Evolutionary conservation across 2,797 vertebrate genomes (phyloP).

Genomic region (Acrocephalus scirpaceus): DNA sequence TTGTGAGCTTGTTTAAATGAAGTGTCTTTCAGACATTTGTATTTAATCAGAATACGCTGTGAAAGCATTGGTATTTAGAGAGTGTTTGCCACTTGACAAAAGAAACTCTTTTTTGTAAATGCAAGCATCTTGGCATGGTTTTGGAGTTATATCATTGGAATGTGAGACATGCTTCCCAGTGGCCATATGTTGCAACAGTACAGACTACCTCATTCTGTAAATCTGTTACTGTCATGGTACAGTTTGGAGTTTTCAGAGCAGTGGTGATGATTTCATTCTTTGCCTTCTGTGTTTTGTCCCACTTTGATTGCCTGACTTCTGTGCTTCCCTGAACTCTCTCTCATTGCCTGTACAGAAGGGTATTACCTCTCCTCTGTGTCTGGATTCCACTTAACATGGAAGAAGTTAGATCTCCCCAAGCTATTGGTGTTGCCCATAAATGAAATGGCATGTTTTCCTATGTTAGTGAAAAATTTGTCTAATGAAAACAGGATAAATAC

Average conservation of each 20-base stretch:
- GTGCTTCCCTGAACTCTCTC: background rate
- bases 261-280: background rate
- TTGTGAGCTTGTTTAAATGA: slow-evolving; percentile 39
- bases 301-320: background rate
- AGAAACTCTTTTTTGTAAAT: slow-evolving; percentile 21
- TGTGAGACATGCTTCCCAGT: slow-evolving; percentile 24
- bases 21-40: slow-evolving; percentile 48
- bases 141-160: slow-evolving; percentile 35
- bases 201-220: background rate
- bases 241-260: background rate
- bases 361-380: background rate
- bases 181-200: slow-evolving; percentile 16
- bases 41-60: slow-evolving; percentile 36
- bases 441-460: background rate
- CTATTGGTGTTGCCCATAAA: background rate
- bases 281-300: background rate
- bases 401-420: background rate
- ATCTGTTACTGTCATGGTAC: background rate
- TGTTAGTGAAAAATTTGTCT: background rate
- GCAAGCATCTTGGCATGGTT: slow-evolving; percentile 28
- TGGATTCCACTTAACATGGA: background rate
- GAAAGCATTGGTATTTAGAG: slow-evolving; percentile 8
- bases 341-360: background rate
- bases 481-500: background rate
- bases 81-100: slow-evolving; percentile 50